phyloP scores from a whole-genome alignment of 2,797 vertebrate genomes.

The Poeciliopsis gracilis region DNA sequence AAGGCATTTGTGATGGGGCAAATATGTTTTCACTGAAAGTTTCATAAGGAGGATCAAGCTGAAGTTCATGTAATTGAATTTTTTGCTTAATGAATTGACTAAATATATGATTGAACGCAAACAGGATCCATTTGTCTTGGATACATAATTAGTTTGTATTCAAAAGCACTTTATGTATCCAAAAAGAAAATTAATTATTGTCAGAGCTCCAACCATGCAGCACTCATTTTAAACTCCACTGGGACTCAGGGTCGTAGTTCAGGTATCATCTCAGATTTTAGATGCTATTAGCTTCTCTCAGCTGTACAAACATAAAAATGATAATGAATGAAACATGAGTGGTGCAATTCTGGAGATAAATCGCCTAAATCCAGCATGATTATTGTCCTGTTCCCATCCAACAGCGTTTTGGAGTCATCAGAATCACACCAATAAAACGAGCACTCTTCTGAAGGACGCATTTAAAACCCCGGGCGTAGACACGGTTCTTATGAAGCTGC shows the following conservation, averaged over 20 bases:
- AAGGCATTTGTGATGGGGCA: neutral
- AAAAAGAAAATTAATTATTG: neutral
- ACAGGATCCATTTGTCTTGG: neutral
- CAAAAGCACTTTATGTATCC: neutral
- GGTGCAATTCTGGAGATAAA: neutral
- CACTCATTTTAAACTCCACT: neutral
- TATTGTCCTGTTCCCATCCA: too few species aligned
- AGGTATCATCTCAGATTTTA: neutral
- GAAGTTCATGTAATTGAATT: neutral
- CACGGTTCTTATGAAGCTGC: neutral
- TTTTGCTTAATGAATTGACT: neutral
- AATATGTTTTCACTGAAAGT: neutral
- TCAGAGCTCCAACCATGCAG: neutral
- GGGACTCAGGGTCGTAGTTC: neutral
- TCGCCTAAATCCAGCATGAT: neutral
- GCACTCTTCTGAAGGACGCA: neutral
- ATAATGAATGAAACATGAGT: neutral
- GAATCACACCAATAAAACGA: neutral
- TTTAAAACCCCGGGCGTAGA: neutral
- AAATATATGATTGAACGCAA: neutral
- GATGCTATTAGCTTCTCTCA: neutral
- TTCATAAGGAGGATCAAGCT: neutral
- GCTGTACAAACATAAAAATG: neutral
- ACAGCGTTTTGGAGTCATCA: neutral
- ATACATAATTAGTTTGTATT: neutral